Conservation (phyloP, 1,140 invertebrate genomes). For the Dermatophagoides farinae region DNA sequence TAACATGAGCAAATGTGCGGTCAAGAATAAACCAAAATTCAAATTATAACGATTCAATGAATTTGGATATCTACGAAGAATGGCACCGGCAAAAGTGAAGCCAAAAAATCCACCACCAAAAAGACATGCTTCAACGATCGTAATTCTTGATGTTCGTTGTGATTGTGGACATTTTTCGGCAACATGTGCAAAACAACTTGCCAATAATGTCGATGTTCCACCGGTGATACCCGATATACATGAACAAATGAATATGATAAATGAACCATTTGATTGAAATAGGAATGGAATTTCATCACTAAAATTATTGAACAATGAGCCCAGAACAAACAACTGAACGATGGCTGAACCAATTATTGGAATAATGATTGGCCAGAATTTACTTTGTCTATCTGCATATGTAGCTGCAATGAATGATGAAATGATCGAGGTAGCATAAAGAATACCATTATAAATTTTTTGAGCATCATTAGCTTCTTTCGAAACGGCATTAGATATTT, state of each 20-base stretch:
- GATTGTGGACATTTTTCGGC: slow-evolving; percentile 58
- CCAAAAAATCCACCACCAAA: slow-evolving; percentile 23
- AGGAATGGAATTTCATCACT: slow-evolving; percentile 32
- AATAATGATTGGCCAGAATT: slow-evolving; percentile 59
- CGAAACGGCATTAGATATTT: slow-evolving; percentile 14
- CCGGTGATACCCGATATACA: slow-evolving; percentile 39
- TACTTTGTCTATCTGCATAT: slow-evolving; percentile 47
- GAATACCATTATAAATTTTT: slow-evolving; percentile 22
- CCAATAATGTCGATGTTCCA: slow-evolving; percentile 67
- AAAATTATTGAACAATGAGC: not conserved
- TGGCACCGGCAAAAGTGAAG: slow-evolving; percentile 24
- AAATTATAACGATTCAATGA: slow-evolving; percentile 22
- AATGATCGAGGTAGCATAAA: slow-evolving; percentile 28
- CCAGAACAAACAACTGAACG: not conserved
- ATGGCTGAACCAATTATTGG: slow-evolving; percentile 58
- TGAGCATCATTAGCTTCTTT: not conserved
- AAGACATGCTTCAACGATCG: slow-evolving; percentile 45
- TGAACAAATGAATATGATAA: slow-evolving; percentile 21
- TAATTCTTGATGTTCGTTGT: slow-evolving; percentile 55
- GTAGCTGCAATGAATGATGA: slow-evolving; percentile 31
- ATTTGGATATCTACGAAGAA: slow-evolving; percentile 22
- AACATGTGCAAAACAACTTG: slow-evolving; percentile 72
- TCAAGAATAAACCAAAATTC: slow-evolving; percentile 13
- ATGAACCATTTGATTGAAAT: slow-evolving; percentile 42
- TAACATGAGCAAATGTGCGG: slow-evolving; percentile 23